Evolutionary conservation across 2,888 invertebrate species (phyloP), one percentile per base, ranked within the genome.

Genomic region (Agrenia bidenticulata): DNA sequence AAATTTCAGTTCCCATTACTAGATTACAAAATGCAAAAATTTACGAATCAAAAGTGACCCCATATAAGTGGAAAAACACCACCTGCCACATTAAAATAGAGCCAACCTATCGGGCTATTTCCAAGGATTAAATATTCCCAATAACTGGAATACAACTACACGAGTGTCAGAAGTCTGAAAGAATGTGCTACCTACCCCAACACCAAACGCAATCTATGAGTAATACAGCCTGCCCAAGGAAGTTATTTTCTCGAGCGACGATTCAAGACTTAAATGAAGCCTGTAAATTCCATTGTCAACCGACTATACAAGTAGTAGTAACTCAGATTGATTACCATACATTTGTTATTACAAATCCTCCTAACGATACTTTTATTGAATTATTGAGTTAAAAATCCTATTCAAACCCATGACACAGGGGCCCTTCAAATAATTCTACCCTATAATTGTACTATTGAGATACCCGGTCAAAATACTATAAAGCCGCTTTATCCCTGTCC

Each of bases 401-500:
- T 59, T 2, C 17, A 13, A 45, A n/a, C 17, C 15, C 63, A 41
- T 49, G 32, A n/a, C 2, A 37, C 49, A 13, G 57, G 56, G 5
- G n/a, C 41, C 15, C 24, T 63, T 1, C 23, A 58, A 32, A 26
- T 63, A 7, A n/a, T 9, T 1, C n/a, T 58, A 17, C 58, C 57
- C 9, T 58, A 37, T 39, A 2, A 13, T n/a, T 57, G 57, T 23
- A 32, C 23, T 4, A 13, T 51, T 2, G 23, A 51, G 21, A 41
- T 57, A 15, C 41, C 41, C 21, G 57, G 41, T 2, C n/a, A 5
- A 15, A 23, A 57, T 19, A 51, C 58, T 4, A 49, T 67, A 5
- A 37, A 42, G 13, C 51, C 67, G 1, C 42, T 60, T 1, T 63
- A 55, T 49, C 63, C 63, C 2, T 67, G 67, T 17, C 60, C 66